Percentiles rank a stretch among this genome's conserved stretches.
Conservation (phyloP, 2,113 vertebrate species). For the Micronycteris hirsuta region DNA sequence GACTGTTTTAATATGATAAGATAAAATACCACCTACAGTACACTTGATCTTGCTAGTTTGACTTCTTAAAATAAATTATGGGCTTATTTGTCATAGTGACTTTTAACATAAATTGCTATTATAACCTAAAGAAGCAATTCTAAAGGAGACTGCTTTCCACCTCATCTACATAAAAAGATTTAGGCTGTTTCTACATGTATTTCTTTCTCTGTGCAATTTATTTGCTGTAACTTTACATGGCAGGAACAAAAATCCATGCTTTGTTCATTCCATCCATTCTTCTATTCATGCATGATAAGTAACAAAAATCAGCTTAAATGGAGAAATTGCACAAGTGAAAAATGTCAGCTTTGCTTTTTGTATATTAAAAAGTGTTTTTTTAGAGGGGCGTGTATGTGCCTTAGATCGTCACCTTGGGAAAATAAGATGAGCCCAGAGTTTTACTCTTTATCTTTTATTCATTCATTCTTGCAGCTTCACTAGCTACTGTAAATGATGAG, state of each 20-base stretch:
- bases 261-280: constrained; percentile 33
- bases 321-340: background rate
- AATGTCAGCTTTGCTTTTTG: background rate
- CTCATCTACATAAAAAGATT: constrained; percentile 60
- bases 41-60: constrained; percentile 69
- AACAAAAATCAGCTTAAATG: constrained; percentile 17
- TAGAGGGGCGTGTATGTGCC: background rate
- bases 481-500: background rate
- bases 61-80: constrained; percentile 72
- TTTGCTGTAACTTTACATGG: constrained; percentile 53
- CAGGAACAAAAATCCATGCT: constrained; percentile 37
- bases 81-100: constrained; percentile 60
- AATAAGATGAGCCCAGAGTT: background rate
- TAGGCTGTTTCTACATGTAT: constrained; percentile 42
- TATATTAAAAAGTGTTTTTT: background rate
- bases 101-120: constrained; percentile 69
- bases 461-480: background rate
- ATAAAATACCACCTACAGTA: constrained; percentile 72
- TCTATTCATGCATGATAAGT: background rate
- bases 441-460: background rate
- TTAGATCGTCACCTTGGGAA: background rate
- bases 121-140: constrained; percentile 60
- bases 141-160: constrained; percentile 42
- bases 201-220: constrained; percentile 36
- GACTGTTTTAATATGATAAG: constrained; percentile 74